A percentile compares a stretch with the other conserved stretches of the same genome.
Evolutionary conservation across 2,113 vertebrate species (phyloP).

Genomic region (Cervus canadensis): DNA sequence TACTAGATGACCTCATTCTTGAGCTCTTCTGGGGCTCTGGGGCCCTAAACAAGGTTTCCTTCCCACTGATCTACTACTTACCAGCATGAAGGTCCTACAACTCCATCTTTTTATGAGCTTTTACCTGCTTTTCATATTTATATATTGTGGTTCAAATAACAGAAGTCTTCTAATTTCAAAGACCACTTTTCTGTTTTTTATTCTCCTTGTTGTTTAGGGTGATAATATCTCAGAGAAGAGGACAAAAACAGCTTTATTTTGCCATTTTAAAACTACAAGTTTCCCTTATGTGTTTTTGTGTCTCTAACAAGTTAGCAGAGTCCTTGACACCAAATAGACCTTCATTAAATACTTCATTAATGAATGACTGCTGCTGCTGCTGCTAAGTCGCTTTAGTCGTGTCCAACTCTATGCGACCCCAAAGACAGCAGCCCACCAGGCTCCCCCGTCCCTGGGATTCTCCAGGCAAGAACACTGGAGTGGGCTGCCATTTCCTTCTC

Average conservation of each 20-base stretch:
- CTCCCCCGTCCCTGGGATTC: no score
- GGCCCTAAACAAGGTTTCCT: neutral
- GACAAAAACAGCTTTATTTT: slow-evolving; percentile 32
- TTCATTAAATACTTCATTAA: slow-evolving; percentile 14
- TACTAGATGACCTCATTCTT: neutral
- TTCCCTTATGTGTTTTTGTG: neutral
- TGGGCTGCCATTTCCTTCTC: no score
- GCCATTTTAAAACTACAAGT: slow-evolving; percentile 4
- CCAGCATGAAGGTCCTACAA: slow-evolving; percentile 16
- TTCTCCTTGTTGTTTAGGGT: neutral
- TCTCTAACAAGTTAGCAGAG: slow-evolving; percentile 13
- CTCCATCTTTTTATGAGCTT: neutral
- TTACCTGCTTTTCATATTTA: slow-evolving; percentile 17
- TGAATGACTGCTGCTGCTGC: neutral
- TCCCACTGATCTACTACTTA: neutral
- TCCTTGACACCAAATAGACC: neutral
- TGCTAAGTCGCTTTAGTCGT: no score
- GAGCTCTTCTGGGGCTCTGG: neutral
- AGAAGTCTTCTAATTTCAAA: slow-evolving; percentile 33
- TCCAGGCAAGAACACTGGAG: no score
- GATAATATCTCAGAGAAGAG: neutral
- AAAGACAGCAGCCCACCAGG: no score
- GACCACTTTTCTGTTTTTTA: slow-evolving; percentile 14
- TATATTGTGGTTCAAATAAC: slow-evolving; percentile 27
- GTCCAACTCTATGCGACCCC: no score